These are phyloP conservation scores for Andrena chrysosceles DNA, from an alignment of 2,888 invertebrate genomes.

Conservation along the genomic window DNA sequence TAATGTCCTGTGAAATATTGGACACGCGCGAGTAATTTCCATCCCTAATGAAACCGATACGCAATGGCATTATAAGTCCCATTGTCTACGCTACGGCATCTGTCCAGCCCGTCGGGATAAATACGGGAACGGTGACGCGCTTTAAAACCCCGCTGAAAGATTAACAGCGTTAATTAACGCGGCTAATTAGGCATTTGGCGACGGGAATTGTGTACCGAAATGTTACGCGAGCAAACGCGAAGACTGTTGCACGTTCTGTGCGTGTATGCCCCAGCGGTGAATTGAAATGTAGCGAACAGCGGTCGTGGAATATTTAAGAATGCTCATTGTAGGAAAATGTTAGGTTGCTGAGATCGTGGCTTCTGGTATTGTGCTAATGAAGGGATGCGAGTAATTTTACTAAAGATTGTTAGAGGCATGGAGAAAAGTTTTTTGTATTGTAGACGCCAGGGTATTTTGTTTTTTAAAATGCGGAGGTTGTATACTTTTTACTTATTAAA, in stretches of 20 bases:
- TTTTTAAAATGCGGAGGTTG: too few relatives aligned
- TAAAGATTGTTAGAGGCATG: too few relatives aligned
- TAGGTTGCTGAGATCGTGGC: too few relatives aligned
- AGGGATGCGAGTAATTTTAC: too few relatives aligned
- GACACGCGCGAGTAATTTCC: slow-evolving; percentile 46
- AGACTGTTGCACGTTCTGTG: background rate
- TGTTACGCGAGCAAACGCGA: background rate
- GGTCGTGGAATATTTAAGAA: background rate
- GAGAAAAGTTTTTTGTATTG: too few relatives aligned
- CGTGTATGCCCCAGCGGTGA: background rate
- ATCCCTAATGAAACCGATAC: slow-evolving; percentile 51
- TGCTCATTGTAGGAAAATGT: background rate
- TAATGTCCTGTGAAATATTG: slow-evolving; percentile 45
- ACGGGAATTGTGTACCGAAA: background rate
- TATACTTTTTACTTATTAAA: too few relatives aligned
- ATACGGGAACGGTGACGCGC: slow-evolving; percentile 11
- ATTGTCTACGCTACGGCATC: slow-evolving; percentile 15
- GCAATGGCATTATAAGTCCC: slow-evolving; percentile 35
- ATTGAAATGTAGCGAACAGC: background rate
- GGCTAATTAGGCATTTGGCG: background rate
- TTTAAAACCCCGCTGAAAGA: background rate
- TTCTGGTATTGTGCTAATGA: too few relatives aligned
- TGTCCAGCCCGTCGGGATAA: background rate
- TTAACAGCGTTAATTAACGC: slow-evolving; percentile 4
- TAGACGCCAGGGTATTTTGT: too few relatives aligned